Base-by-base conservation (phyloP, 2,113 vertebrate genomes). In the Lota lota region DNA sequence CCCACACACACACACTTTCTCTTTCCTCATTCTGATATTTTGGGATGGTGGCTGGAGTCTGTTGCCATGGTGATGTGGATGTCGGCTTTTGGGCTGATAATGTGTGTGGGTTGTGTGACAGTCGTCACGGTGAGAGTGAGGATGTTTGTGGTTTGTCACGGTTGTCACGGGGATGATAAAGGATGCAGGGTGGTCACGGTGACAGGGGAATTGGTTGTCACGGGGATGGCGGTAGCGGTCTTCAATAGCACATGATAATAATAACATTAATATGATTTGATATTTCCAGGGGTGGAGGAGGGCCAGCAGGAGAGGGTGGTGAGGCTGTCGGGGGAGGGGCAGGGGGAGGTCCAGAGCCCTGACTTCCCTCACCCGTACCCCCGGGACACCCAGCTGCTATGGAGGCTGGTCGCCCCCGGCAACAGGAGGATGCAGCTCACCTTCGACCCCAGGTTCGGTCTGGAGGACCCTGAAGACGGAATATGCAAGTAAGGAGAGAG, bases 391-490 rank as follows among this genome's bases (percentile, higher is more conserved):
- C 91, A 88, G 62, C 78, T 97, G 82, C 91, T 94, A 60, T 99
- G 97, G 97, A 94, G 92, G 84, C 90, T 99, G 54, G 93, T 96
- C 70, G 94, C 97, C 1, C 80, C 87, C 51, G 88, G 90, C 81
- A 93, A 94, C 60, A 91, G 93, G 71, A 93, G 92, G 92, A 98
- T 99, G 89, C 96, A 96, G 61, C 92, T 99, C 77, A 94, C 90
- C 70, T 99, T 99, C 79, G 97, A 99, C 85, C 92, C 96, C 70
- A 89, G 90, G 56, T 99, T 99, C 87, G 97, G 97, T 75, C 93
- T 99, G 74, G 97, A 99, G 87, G 97, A 99, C 80, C 93, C 97
- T 17, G 97, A 99, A 90, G 95, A 96, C 67, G 95, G 94, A 58
- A 93, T 95, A 83, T 99, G 97, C 97, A 99, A 99, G 97, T 99